Evolutionary conservation across 2,113 vertebrate genomes (phyloP).

Genomic region (Columba janthina): DNA sequence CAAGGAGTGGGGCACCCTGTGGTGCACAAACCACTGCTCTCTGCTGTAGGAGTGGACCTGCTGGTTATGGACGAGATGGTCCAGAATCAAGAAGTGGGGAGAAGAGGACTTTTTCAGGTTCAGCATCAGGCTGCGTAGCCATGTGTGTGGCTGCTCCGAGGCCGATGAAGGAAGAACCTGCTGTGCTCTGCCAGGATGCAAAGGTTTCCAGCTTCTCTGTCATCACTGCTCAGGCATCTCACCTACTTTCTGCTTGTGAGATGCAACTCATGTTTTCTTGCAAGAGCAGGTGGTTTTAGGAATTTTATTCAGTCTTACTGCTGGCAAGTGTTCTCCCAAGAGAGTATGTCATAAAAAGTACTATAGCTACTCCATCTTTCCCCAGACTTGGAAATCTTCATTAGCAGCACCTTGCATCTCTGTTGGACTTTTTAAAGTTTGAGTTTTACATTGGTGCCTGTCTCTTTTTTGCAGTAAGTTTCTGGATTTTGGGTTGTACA

Average conservation of each 20-base stretch:
- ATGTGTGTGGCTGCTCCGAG: not conserved
- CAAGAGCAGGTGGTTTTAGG: not conserved
- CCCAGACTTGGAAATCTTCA: not conserved
- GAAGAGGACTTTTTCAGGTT: not conserved
- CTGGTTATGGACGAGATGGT: not conserved
- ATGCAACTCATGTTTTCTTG: not conserved
- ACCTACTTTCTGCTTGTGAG: not conserved
- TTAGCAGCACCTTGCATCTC: not conserved
- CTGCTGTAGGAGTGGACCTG: accelerated
- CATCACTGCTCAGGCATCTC: not conserved
- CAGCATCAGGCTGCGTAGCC: accelerated
- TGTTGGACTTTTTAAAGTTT: not conserved
- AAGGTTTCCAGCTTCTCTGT: not conserved
- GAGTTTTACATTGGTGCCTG: not conserved
- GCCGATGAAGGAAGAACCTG: not conserved
- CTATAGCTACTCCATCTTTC: not conserved
- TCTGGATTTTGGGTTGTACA: not conserved
- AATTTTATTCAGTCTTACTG: not conserved
- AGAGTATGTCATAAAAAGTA: not conserved
- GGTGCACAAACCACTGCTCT: not conserved
- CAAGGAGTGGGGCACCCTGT: no score
- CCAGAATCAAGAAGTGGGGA: not conserved
- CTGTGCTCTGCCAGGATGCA: not conserved
- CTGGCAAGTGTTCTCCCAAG: not conserved
- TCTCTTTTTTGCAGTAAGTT: not conserved